phyloP scores from a whole-genome alignment of 2,797 vertebrate species.

The Aphelocoma californica region DNA sequence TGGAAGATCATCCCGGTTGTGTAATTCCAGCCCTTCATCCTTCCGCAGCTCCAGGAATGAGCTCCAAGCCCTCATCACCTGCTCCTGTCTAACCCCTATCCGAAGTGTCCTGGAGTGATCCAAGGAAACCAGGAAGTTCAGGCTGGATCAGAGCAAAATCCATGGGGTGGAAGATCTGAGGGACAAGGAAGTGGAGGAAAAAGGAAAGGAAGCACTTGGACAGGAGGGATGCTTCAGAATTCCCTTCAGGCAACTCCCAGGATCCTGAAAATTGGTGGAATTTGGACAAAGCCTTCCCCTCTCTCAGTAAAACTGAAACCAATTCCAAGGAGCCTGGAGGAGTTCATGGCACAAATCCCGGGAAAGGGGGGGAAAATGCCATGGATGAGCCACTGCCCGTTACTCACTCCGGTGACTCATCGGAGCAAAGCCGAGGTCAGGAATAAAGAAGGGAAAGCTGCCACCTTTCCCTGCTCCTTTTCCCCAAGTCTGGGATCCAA shows the following conservation, averaged over 20 bases:
- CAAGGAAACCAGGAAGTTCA: neutral
- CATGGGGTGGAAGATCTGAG: fast-evolving
- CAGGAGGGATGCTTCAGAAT: neutral
- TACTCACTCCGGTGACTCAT: neutral
- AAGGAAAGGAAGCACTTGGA: neutral
- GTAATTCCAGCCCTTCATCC: neutral
- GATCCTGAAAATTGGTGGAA: fast-evolving
- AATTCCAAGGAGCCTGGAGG: neutral
- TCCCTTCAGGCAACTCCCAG: neutral
- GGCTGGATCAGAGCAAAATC: neutral
- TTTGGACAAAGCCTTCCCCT: neutral
- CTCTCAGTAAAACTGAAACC: neutral
- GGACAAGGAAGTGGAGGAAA: neutral
- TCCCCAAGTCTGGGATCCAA: fast-evolving
- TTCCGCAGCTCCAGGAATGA: fast-evolving
- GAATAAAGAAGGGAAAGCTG: neutral
- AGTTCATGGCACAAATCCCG: neutral
- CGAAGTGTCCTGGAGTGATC: neutral
- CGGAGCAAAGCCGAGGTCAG: neutral
- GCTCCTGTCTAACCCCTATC: neutral
- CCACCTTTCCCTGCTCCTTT: neutral
- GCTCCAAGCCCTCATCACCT: neutral
- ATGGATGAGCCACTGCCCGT: neutral
- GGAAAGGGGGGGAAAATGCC: neutral
- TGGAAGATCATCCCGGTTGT: fast-evolving